Evolutionary conservation across 2,888 invertebrate species (phyloP).

Genomic region (Polylopha cassiicola): DNA sequence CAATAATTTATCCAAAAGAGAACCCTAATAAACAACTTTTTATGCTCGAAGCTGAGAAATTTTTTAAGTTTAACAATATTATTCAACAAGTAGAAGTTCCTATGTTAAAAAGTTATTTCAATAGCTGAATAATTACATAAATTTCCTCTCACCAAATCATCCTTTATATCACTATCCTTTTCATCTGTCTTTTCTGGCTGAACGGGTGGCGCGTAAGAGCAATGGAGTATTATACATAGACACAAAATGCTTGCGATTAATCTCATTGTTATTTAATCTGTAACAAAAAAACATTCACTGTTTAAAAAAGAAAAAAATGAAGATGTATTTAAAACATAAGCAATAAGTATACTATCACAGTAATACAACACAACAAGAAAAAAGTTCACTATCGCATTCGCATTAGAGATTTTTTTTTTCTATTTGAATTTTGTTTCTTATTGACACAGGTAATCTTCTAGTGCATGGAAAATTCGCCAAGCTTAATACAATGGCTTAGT

Average conservation of each 20-base stretch:
- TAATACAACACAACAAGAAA: too few species aligned
- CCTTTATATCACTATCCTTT: slow-evolving; percentile 62
- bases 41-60: too few species aligned
- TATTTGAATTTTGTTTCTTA: too few species aligned
- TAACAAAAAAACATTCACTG: slow-evolving; percentile 1
- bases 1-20: slow-evolving; percentile 3
- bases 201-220: slow-evolving; percentile 75
- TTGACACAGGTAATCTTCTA: too few species aligned
- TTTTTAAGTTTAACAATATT: too few species aligned
- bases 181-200: slow-evolving; percentile 67
- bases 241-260: slow-evolving; percentile 36
- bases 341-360: neutral
- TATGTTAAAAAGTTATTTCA: slow-evolving; percentile 19
- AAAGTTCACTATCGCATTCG: too few species aligned
- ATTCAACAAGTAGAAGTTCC: slow-evolving; percentile 33
- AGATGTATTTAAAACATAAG: neutral
- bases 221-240: slow-evolving; percentile 48
- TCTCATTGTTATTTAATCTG: slow-evolving; percentile 43
- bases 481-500: too few species aligned
- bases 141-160: slow-evolving; percentile 63
- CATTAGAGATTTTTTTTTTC: too few species aligned
- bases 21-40: too few species aligned
- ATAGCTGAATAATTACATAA: neutral
- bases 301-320: neutral
- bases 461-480: too few species aligned